Evolutionary conservation across 1,140 invertebrate genomes (phyloP).

Genomic region (Theocolax elegans): DNA sequence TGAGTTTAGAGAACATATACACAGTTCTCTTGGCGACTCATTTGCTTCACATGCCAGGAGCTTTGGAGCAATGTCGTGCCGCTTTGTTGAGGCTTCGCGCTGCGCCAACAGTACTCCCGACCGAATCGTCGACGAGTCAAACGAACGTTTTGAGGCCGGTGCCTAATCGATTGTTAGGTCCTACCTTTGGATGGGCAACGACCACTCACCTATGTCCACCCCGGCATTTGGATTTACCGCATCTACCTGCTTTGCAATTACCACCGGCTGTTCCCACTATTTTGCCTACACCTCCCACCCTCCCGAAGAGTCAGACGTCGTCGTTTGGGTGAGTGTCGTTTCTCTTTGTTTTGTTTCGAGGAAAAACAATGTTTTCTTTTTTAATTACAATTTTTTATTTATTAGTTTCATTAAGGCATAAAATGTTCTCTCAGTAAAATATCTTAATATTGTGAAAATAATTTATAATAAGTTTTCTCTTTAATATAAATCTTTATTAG

Average conservation of each 20-base stretch:
- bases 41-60: conserved; percentile 80
- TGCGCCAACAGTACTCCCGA: conserved; percentile 59
- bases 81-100: conserved; percentile 63
- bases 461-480: no score
- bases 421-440: no score
- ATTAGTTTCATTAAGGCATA: no score
- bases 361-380: no score
- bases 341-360: no score
- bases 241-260: conserved; percentile 54
- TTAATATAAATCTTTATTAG: no score
- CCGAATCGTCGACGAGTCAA: conserved; percentile 4
- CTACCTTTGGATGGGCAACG: conserved; percentile 52
- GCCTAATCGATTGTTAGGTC: conserved; percentile 59
- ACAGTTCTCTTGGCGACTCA: conserved; percentile 79
- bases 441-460: no score
- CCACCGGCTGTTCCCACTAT: conserved; percentile 52
- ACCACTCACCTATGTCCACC: conserved; percentile 41
- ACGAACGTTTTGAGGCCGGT: conserved; percentile 58
- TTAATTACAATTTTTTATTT: no score
- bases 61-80: conserved; percentile 74
- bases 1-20: conserved; percentile 79
- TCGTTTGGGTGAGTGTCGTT: no score
- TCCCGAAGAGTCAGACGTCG: no score
- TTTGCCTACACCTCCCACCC: conserved; percentile 45
- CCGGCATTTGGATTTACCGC: conserved; percentile 50